Evolutionary conservation across 2,888 invertebrate genomes (phyloP), one percentile per base, ranked within the genome.

Genomic region (Thera britannica): DNA sequence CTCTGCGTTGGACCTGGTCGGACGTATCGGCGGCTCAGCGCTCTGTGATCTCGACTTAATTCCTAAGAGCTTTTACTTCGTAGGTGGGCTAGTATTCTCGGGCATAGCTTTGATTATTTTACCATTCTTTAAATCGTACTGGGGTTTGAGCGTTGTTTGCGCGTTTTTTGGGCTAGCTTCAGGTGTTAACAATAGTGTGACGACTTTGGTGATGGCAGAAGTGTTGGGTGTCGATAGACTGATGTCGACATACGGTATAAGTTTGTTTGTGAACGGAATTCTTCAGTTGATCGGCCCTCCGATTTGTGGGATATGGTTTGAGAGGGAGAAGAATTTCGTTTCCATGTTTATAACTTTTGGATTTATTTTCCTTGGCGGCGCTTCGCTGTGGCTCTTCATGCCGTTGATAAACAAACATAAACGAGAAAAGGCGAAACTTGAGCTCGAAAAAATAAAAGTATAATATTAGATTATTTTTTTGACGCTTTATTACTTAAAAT

Each of bases 191-290:
- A 97, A 97, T 8, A 97, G 97, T 3, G 96, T 97, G 0, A 97
- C 97, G 0, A 97, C 98, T 0, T 95, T 98, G 49, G 97, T 98
- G 0, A 97, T 98, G 97, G 97, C 97, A 0, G 97, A 98, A 81
- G 95, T 97, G 90, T 88, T 98, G n/a, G 98, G 98, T 0, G 96
- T 96, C 0, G 97, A 98, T 74, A 94, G 97, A 55, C 85, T 98
- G 0, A 97, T 97, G 80, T 97, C 97, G 0, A 97, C 97, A 0
- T 98, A 97, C 76, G 98, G 98, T 2, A 97, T 98, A 54, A 97
- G 97, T 76, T 90, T 98, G 36, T 97, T 98, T 79, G 96, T 98
- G 0, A 98, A 97, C 82, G 98, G 98, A 1, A 89, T 98, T 11
- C 84, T 97, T 23, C 98, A 98, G 83, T 84, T 98, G 61, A 86